phyloP scores from a whole-genome alignment of 2,888 invertebrate species.

The Caenorhabditis parvicauda region DNA sequence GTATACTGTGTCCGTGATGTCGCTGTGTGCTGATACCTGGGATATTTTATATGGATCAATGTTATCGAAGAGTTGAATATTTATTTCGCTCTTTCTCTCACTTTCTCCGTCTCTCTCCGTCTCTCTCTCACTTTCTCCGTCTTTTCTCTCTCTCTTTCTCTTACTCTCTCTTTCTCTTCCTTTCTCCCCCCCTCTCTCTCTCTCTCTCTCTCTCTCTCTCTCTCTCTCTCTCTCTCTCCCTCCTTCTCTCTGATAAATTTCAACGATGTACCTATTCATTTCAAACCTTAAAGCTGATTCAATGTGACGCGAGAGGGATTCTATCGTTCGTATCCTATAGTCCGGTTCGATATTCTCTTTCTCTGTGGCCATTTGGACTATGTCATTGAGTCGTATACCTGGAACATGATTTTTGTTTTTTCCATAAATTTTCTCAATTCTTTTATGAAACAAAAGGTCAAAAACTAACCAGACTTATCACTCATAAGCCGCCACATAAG shows the following conservation, averaged over 20 bases:
- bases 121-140: too few relatives aligned
- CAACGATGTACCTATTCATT: too few relatives aligned
- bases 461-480: constrained; percentile 64
- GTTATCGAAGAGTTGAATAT: not conserved
- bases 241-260: too few relatives aligned
- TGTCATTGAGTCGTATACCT: constrained; percentile 62
- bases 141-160: too few relatives aligned
- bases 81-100: not conserved
- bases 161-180: too few relatives aligned
- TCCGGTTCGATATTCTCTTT: constrained; percentile 63
- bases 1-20: constrained; percentile 61
- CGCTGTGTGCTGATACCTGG: constrained; percentile 61
- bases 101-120: too few relatives aligned
- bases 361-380: constrained; percentile 62
- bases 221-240: too few relatives aligned
- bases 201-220: too few relatives aligned
- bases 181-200: too few relatives aligned
- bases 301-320: constrained; percentile 60
- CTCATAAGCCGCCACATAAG: constrained; percentile 66
- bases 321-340: constrained; percentile 60
- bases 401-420: not conserved
- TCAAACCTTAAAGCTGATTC: constrained; percentile 56
- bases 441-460: not conserved
- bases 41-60: not conserved
- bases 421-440: not conserved